A percentile compares a stretch with the other conserved stretches of the same genome.
Evolutionary conservation across 2,888 invertebrate species (phyloP).

Genomic region (Drosophila picticornis): DNA sequence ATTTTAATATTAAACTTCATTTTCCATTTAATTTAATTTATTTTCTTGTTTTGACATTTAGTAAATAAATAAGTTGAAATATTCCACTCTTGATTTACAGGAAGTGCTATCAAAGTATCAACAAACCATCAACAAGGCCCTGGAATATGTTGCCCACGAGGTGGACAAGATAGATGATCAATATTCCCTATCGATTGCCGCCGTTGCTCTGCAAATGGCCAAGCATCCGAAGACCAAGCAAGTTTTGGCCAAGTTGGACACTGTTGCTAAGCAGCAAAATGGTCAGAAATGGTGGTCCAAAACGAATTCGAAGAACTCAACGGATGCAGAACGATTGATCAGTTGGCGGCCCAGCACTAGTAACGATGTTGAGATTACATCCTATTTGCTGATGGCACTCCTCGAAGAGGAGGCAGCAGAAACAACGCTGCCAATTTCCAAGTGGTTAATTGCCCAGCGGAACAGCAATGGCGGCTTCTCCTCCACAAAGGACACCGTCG

Average conservation of each 20-base stretch:
- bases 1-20: background rate
- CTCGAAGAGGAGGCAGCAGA: slow-evolving; percentile 83
- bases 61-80: background rate
- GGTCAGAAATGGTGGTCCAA: slow-evolving; percentile 93
- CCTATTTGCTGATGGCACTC: slow-evolving; percentile 92
- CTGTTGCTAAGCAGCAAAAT: slow-evolving; percentile 85
- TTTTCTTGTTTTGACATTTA: background rate
- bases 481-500: slow-evolving; percentile 92
- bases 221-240: slow-evolving; percentile 89
- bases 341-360: slow-evolving; percentile 87
- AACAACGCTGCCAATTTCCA: slow-evolving; percentile 86
- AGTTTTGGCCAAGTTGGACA: slow-evolving; percentile 87
- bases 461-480: slow-evolving; percentile 90
- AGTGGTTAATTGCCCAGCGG: slow-evolving; percentile 90
- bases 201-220: slow-evolving; percentile 91
- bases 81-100: slow-evolving; percentile 38
- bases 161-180: slow-evolving; percentile 89
- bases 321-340: background rate
- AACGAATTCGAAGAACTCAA: slow-evolving; percentile 83
- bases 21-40: background rate
- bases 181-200: slow-evolving; percentile 91
- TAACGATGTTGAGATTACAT: slow-evolving; percentile 92
- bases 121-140: slow-evolving; percentile 90
- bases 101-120: slow-evolving; percentile 86
- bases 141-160: slow-evolving; percentile 90